Base-by-base conservation (phyloP, 92 coral and sea anemone species). In the Blastomussa wellsi region DNA sequence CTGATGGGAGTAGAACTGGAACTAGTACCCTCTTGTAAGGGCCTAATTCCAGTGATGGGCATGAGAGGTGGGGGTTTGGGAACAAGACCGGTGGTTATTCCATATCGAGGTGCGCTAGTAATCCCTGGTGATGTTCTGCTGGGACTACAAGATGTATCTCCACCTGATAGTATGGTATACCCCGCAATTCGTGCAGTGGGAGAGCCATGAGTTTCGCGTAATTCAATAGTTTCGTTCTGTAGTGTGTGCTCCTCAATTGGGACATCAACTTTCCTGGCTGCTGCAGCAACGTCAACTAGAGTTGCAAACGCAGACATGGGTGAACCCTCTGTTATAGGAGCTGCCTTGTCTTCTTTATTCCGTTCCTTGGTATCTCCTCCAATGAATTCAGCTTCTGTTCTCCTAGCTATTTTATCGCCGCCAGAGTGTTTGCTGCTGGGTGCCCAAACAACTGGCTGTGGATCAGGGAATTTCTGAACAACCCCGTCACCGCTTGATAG, bases 11-110 rank as follows among this genome's bases (percentile, higher is more conserved):
- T 62, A 64, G 92, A 78, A 36, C 72, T 24, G 60, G 73, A 62
- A 59, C 65, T 47, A 55, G 59, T 60, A 20, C 64, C 38, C 57
- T 84, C 87, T 73, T 85, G 88, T 55, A 77, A 62, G 70, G 86
- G n/a, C 74, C 78, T 88, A 49, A 79, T 60, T 35, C 99, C 99
- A 29, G 98, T 96, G 31, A 96, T 96, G 20, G 99, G 96, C 92
- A 94, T 95, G 37, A 96, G 84, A 11, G 99, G 98, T 26, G 99
- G 99, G 32, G 98, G 99, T 79, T 93, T 95, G 2, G 95, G 98
- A 48, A 93, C 99, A 28, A 91, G 94, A 29, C 99, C 99, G 13
- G 98, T 91, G 20, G 93, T 77, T 72, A 96, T 96, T 14, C 99
- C 99, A 89, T 96, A 95, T 15, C 92, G 89, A 24, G 94, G 98